Evolutionary conservation across 1,140 invertebrate genomes (phyloP).

Genomic region (Drosophila hydei): DNA sequence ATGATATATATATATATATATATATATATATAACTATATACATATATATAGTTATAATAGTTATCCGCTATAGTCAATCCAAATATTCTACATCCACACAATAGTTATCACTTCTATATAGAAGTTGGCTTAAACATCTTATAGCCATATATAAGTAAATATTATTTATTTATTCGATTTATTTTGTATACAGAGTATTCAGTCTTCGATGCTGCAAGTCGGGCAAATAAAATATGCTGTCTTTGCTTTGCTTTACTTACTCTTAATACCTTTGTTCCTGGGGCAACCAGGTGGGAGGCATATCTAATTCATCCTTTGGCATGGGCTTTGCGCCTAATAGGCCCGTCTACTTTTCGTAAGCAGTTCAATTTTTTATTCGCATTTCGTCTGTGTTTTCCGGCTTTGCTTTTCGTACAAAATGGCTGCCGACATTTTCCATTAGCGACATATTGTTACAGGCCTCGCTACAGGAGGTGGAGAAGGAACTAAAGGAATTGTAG

Average conservation of each 20-base stretch:
- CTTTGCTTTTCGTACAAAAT: slow-evolving; percentile 49
- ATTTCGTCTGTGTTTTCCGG: slow-evolving; percentile 51
- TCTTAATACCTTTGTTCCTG: slow-evolving; percentile 62
- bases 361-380: slow-evolving; percentile 79
- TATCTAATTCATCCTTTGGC: slow-evolving; percentile 69
- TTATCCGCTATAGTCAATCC: too few relatives aligned
- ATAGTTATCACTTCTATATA: too few relatives aligned
- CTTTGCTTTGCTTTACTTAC: slow-evolving; percentile 27
- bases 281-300: slow-evolving; percentile 47
- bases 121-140: too few relatives aligned
- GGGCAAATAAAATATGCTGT: slow-evolving; percentile 75
- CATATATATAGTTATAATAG: too few relatives aligned
- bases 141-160: too few relatives aligned
- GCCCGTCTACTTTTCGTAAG: slow-evolving; percentile 71
- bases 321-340: slow-evolving; percentile 64
- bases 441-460: slow-evolving; percentile 58
- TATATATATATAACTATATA: too few relatives aligned
- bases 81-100: too few relatives aligned
- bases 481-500: not conserved
- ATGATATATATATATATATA: too few relatives aligned
- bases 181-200: slow-evolving; percentile 11
- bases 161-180: too few relatives aligned
- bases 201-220: not conserved
- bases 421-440: slow-evolving; percentile 51
- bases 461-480: not conserved